These are phyloP conservation scores for Cryptus armator DNA, from an alignment of 2,888 invertebrate genomes.

Conservation along the genomic window DNA sequence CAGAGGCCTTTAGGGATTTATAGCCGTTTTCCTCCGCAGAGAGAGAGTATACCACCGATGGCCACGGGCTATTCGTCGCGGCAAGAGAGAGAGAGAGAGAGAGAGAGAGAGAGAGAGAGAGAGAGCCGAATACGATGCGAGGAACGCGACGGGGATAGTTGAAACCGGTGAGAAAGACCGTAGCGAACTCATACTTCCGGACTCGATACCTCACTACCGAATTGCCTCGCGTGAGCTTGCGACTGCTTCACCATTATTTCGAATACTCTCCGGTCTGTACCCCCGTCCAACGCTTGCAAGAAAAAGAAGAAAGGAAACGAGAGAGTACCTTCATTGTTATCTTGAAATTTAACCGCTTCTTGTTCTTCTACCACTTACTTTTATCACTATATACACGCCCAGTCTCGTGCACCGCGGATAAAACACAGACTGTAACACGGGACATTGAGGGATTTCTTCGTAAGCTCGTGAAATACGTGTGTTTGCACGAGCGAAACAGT, in stretches of 20 bases:
- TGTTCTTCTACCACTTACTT: neutral
- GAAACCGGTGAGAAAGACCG: conserved; percentile 64
- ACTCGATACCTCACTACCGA: conserved; percentile 70
- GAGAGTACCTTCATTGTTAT: conserved; percentile 47
- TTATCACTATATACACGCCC: conserved; percentile 30
- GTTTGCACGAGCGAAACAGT: conserved; percentile 9
- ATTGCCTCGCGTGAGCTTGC: conserved; percentile 61
- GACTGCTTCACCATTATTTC: conserved; percentile 61
- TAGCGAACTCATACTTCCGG: conserved; percentile 71
- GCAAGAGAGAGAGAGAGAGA: neutral
- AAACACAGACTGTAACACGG: conserved; percentile 4
- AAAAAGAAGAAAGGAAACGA: conserved; percentile 19
- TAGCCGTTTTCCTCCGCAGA: conserved; percentile 65
- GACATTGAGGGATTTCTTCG: conserved; percentile 22
- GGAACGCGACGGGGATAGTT: neutral
- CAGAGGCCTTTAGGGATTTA: conserved; percentile 57
- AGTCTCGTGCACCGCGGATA: conserved; percentile 27
- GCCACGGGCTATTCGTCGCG: conserved; percentile 59
- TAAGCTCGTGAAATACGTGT: neutral
- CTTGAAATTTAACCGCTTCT: conserved; percentile 57
- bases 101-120: conserved; percentile 1
- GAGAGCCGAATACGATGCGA: conserved; percentile 3
- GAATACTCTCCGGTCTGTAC: conserved; percentile 40
- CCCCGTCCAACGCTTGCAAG: neutral
- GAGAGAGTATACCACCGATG: conserved; percentile 41